Percentiles rank a stretch among this genome's conserved stretches.
Evolutionary conservation across 2,888 invertebrate species (phyloP).

Genomic region (Cylindroiulus punctatus): DNA sequence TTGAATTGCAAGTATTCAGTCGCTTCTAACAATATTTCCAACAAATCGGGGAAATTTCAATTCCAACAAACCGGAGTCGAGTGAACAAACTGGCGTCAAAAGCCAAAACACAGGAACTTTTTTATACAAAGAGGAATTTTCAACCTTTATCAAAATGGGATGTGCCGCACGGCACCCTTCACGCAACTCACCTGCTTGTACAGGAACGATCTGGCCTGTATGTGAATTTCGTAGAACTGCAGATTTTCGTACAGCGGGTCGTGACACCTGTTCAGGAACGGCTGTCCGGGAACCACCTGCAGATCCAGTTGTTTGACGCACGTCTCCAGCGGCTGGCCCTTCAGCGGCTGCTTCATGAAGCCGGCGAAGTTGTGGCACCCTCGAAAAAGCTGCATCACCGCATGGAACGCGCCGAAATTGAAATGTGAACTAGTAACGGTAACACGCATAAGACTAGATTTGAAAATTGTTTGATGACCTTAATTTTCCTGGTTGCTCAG

Average conservation of each 20-base stretch:
- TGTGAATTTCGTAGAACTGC: slow-evolving; percentile 61
- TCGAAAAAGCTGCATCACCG: slow-evolving; percentile 14
- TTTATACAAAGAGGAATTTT: no score
- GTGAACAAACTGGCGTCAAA: no score
- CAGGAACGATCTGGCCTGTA: slow-evolving; percentile 53
- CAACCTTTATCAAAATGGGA: no score
- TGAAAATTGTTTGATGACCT: background rate
- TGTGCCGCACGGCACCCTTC: no score
- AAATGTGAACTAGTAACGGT: slow-evolving; percentile 27
- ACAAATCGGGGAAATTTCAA: no score
- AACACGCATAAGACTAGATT: background rate
- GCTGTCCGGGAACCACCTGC: slow-evolving; percentile 26
- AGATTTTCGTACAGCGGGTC: slow-evolving; percentile 68
- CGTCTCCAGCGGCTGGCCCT: slow-evolving; percentile 69
- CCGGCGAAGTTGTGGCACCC: slow-evolving; percentile 53
- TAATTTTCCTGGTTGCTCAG: background rate
- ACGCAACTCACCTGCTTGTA: slow-evolving; percentile 51
- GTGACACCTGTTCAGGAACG: background rate
- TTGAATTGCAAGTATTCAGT: no score
- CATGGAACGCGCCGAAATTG: background rate
- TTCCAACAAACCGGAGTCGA: no score
- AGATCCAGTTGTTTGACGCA: slow-evolving; percentile 70
- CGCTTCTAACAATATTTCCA: no score
- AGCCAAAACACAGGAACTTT: no score
- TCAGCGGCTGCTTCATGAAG: slow-evolving; percentile 55